Evolutionary conservation across 2,888 invertebrate species (phyloP), one percentile per base, ranked within the genome.

Genomic region (Andrena fulva): DNA sequence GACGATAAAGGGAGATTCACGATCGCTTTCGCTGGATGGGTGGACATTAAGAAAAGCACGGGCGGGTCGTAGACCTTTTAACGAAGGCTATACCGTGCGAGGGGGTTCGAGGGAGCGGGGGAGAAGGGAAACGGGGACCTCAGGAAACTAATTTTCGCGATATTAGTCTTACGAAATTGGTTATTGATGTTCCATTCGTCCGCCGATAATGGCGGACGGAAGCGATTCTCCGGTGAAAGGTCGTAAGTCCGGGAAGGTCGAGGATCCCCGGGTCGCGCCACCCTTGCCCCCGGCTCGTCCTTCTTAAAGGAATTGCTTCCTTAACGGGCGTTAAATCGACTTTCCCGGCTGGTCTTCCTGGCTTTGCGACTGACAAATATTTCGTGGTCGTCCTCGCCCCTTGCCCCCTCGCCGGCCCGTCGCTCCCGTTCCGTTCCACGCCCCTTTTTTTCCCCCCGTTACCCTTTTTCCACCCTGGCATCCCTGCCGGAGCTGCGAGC

Each of bases 91-190:
- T 64, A 60, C 56, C 42, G 56, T 74, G 20, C 16, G 42, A 59
- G 20, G 35, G 35, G 42, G 48, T 1, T n/a, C 16, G 60, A 66
- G 69, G 78, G 69, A 80, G 68, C 82, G 68, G 85, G 75, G 80
- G 68, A 70, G 70, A 81, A 75, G 63, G 80, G 62, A 81, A 73
- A 78, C 42, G 42, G 84, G 81, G 77, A 84, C 79, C 69, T 67
- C 80, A 77, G 85, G 87, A 91, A 92, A 92, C 92, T 92, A 92
- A 92, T 92, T 92, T 92, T 92, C 91, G 90, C 90, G 91, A 92
- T 92, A 92, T 92, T 92, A 92, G 91, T 91, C 92, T 92, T 92
- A 90, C 89, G 90, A 92, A 92, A 92, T 92, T 92, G 92, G 91
- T 92, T 92, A 92, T 92, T 91, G 92, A 92, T 92, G 92, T 91